Evolutionary conservation across 2,113 vertebrate species (phyloP).

Genomic region (Neogobius melanostomus): DNA sequence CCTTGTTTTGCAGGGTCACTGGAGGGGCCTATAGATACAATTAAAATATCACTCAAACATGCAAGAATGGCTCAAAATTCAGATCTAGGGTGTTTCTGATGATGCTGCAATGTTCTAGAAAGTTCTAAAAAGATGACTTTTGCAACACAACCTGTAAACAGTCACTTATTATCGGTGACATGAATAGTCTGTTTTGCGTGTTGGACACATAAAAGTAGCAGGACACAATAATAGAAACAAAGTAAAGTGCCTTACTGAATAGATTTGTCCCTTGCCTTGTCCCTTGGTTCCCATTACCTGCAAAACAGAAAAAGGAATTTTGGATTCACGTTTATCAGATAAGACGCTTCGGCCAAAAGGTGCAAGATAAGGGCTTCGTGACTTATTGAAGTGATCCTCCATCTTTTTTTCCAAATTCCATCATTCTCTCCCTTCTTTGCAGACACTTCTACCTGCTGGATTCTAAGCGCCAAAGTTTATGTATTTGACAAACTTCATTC

Average conservation of each 20-base stretch:
- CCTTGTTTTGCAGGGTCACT: no score
- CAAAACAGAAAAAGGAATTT: conserved; percentile 38
- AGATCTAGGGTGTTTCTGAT: no score
- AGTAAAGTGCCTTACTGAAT: conserved; percentile 86
- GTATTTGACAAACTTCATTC: background rate
- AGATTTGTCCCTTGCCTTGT: conserved; percentile 88
- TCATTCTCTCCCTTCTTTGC: no score
- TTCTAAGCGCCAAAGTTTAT: no score
- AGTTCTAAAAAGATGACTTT: no score
- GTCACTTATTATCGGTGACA: background rate
- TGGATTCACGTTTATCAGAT: background rate
- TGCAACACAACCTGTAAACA: background rate
- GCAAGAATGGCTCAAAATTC: no score
- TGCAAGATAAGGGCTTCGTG: background rate
- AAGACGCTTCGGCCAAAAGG: background rate
- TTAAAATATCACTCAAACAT: no score
- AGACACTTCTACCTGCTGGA: no score
- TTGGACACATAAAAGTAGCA: conserved; percentile 1
- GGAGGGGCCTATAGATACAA: no score
- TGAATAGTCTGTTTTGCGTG: conserved; percentile 48
- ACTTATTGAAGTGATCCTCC: no score
- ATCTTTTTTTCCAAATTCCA: no score
- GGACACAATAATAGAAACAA: conserved; percentile 61
- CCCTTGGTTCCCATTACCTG: conserved; percentile 85
- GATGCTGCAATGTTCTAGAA: no score